phyloP scores from a whole-genome alignment of 1,140 invertebrate genomes.

The Neodiprion pinetum region DNA sequence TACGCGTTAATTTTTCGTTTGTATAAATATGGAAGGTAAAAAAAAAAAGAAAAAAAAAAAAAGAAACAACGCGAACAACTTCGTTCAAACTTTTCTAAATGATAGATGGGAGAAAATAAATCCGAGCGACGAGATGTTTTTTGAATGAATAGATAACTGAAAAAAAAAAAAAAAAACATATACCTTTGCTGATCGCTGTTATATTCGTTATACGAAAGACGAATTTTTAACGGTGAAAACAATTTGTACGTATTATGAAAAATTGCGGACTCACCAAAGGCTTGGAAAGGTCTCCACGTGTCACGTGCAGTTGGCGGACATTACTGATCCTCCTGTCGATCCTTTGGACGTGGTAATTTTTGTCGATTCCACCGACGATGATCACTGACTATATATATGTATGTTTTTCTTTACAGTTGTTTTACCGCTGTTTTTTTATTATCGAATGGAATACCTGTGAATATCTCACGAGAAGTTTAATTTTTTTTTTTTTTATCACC shows the following conservation, averaged over 20 bases:
- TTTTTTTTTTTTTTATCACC: no score
- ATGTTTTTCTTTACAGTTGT: no score
- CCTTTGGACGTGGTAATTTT: neutral
- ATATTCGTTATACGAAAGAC: neutral
- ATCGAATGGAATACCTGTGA: no score
- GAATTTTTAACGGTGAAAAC: constrained; percentile 13
- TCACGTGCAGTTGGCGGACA: neutral
- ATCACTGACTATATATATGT: no score
- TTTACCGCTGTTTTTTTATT: no score
- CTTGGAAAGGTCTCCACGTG: constrained; percentile 1
- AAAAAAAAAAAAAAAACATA: constrained; percentile 11
- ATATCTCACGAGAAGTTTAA: no score
- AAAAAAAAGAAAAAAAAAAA: no score
- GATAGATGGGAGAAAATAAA: neutral
- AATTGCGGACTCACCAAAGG: neutral
- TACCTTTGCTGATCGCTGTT: constrained; percentile 7
- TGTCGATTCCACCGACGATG: neutral
- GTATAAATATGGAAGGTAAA: no score
- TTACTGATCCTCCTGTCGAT: constrained; percentile 4
- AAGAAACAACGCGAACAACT: neutral
- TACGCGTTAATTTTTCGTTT: neutral
- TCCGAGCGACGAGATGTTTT: constrained; percentile 13
- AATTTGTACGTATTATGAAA: neutral
- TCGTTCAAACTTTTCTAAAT: constrained; percentile 1
- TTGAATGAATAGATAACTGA: constrained; percentile 15